phyloP scores from a whole-genome alignment of 2,888 invertebrate species.

The Bhutanitis thaidina region DNA sequence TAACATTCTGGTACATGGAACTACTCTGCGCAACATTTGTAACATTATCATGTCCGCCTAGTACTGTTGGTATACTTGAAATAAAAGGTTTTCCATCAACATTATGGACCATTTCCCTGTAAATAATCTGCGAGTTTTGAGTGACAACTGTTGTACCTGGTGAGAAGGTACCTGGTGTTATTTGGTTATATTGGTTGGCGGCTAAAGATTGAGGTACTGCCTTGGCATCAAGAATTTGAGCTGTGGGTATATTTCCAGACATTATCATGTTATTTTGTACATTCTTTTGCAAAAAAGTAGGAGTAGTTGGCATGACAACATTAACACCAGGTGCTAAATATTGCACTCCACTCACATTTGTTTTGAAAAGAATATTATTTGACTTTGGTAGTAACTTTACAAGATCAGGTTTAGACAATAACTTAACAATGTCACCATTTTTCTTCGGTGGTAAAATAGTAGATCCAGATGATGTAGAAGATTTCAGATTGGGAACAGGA shows the following conservation, averaged over 20 bases:
- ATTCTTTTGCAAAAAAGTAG: constrained; percentile 69
- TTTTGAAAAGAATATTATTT: constrained; percentile 63
- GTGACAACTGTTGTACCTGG: constrained; percentile 68
- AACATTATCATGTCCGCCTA: constrained; percentile 54
- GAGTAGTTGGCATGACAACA: constrained; percentile 54
- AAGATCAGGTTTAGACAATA: constrained; percentile 56
- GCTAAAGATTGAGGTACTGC: constrained; percentile 40
- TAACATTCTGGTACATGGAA: constrained; percentile 71
- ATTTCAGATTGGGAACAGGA: constrained; percentile 39
- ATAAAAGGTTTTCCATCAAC: constrained; percentile 66
- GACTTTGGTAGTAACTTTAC: constrained; percentile 61
- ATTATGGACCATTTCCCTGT: constrained; percentile 71
- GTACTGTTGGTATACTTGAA: constrained; percentile 56
- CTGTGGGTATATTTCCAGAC: constrained; percentile 49
- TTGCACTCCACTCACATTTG: constrained; percentile 56
- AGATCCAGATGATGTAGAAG: constrained; percentile 40
- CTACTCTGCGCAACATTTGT: constrained; percentile 58
- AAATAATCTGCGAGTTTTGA: constrained; percentile 71
- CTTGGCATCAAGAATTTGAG: constrained; percentile 52
- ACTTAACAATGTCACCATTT: constrained; percentile 51
- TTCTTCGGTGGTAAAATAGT: constrained; percentile 37
- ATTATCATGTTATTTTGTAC: constrained; percentile 66
- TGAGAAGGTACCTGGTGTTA: constrained; percentile 50
- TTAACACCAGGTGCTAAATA: constrained; percentile 56
- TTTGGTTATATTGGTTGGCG: constrained; percentile 54